Evolutionary conservation across 2,888 invertebrate genomes (phyloP).

Genomic region (Apocheima hispidaria): DNA sequence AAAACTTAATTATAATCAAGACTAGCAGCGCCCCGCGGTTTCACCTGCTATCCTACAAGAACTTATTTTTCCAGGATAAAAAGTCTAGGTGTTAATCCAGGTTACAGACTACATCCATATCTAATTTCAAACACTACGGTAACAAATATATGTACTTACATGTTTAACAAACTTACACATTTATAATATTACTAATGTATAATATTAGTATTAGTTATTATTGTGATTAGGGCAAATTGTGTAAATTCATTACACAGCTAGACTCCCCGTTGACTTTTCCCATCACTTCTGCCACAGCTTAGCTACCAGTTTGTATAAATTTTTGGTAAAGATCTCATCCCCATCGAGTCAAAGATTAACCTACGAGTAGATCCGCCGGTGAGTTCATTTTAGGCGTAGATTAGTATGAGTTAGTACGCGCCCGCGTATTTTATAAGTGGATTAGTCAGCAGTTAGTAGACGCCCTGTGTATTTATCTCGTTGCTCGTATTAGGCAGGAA

Average conservation of each 20-base stretch:
- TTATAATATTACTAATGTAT: too few relatives aligned
- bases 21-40: too few relatives aligned
- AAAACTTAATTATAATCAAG: too few relatives aligned
- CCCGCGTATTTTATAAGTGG: background rate
- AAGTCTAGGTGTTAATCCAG: too few relatives aligned
- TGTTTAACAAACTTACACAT: too few relatives aligned
- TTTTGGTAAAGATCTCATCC: slow-evolving; percentile 7
- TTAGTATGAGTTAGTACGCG: slow-evolving; percentile 1
- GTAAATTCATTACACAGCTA: slow-evolving; percentile 20
- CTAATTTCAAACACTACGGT: too few relatives aligned
- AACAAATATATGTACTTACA: too few relatives aligned
- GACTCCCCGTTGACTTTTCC: slow-evolving; percentile 4
- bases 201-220: background rate
- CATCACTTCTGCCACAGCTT: slow-evolving; percentile 16
- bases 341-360: too few relatives aligned
- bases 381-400: slow-evolving; percentile 1
- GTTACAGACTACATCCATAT: too few relatives aligned
- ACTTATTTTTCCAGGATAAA: too few relatives aligned
- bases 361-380: too few relatives aligned
- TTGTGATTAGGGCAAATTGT: slow-evolving; percentile 7
- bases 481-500: slow-evolving; percentile 29
- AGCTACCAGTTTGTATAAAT: background rate
- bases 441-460: slow-evolving; percentile 10
- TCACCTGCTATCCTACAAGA: too few relatives aligned
- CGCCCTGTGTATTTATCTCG: slow-evolving; percentile 13